Base-by-base conservation (phyloP, 1,140 invertebrate genomes). In the Dufourea novaeangliae region DNA sequence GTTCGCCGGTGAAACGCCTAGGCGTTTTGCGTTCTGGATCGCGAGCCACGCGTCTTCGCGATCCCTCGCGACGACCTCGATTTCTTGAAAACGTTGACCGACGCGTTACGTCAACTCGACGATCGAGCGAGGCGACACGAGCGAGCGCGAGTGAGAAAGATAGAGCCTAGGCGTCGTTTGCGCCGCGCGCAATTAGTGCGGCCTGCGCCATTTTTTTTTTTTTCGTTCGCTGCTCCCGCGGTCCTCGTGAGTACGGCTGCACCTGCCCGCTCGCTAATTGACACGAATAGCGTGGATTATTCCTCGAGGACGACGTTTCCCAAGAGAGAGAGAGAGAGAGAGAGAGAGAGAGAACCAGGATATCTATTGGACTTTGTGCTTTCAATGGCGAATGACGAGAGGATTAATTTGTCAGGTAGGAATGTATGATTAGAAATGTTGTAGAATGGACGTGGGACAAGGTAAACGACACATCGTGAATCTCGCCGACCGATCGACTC, bases 261-360 rank as follows among this genome's bases (percentile, higher is more conserved):
- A 85, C 83, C 82, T 84, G 82, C 66, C 54, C 61, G 34, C 39
- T 11, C 41, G 74, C 70, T 84, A 85, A 84, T 85, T 85, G 78
- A 72, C 82, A 81, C 73, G 70, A 81, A 84, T 84, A 71, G 66
- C 78, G 50, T 37, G 61, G 74, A 84, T 85, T 70, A 59, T 78
- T 78, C 78, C 41, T 27, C 73, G 78, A 84, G 82, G 83, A 84
- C 74, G 62, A 67, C 63, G 70, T 62, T 71, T 78, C 72, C 37
- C n/a, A n/a, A n/a, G n/a, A n/a, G n/a, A n/a, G n/a, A n/a, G n/a
- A n/a, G n/a, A n/a, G n/a, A n/a, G n/a, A n/a, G n/a, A n/a, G n/a
- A n/a, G n/a, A n/a, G n/a, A n/a, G n/a, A n/a, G n/a, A n/a, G n/a
- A n/a, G n/a, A n/a, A n/a, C n/a, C n/a, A n/a, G n/a, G n/a, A n/a